Evolutionary conservation across 2,888 invertebrate species (phyloP).

Genomic region (Lomographa bimaculata): DNA sequence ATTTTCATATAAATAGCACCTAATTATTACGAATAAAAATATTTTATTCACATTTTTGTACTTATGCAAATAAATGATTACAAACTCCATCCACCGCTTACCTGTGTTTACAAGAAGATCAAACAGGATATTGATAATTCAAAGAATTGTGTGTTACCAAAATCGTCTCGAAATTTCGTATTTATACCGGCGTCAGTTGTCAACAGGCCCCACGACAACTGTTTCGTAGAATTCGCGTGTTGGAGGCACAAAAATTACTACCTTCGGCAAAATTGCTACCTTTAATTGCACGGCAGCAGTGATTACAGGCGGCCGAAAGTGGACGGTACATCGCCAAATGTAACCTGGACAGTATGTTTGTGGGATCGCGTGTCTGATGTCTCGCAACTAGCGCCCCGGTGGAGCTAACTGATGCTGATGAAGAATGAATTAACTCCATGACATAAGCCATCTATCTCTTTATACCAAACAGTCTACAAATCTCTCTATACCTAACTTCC

Average conservation of each 20-base stretch:
- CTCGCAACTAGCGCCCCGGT: background rate
- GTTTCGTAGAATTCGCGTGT: constrained; percentile 53
- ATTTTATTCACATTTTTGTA: no score
- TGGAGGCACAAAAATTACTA: constrained; percentile 43
- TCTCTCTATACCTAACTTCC: no score
- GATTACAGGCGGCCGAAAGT: constrained; percentile 36
- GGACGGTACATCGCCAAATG: constrained; percentile 24
- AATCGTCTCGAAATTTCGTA: constrained; percentile 12
- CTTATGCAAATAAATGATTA: no score
- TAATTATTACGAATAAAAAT: no score
- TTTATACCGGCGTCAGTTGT: constrained; percentile 36
- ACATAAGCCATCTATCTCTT: no score
- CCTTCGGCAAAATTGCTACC: constrained; percentile 41
- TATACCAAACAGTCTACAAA: no score
- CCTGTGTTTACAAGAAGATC: background rate
- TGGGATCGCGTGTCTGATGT: constrained; percentile 17
- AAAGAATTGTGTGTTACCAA: constrained; percentile 2
- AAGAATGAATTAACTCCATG: no score
- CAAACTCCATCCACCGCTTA: no score
- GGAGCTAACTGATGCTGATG: no score
- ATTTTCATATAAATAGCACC: no score
- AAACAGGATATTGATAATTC: constrained; percentile 1
- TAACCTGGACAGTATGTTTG: constrained; percentile 17
- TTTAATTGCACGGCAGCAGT: constrained; percentile 41
- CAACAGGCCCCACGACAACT: constrained; percentile 40